phyloP scores from a whole-genome alignment of 1,140 invertebrate species.

The Holcopasites calliopsidis region DNA sequence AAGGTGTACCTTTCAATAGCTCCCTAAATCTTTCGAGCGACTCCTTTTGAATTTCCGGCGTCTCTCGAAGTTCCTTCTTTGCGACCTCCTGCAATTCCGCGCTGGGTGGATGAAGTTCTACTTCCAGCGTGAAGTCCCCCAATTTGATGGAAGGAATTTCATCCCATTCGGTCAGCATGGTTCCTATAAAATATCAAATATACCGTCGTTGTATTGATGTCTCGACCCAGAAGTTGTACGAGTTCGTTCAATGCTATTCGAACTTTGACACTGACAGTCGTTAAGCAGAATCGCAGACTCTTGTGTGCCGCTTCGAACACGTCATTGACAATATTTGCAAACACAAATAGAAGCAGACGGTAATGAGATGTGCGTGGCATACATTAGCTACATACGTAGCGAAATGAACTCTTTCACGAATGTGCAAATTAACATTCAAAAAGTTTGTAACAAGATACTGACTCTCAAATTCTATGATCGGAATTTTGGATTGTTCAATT shows the following conservation, averaged over 20 bases:
- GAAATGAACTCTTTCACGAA: too few species aligned
- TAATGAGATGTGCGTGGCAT: too few species aligned
- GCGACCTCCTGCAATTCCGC: constrained; percentile 86
- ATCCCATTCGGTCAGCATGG: constrained; percentile 85
- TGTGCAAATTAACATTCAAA: too few species aligned
- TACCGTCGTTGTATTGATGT: neutral
- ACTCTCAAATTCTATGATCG: neutral
- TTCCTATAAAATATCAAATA: constrained; percentile 76
- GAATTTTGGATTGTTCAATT: neutral
- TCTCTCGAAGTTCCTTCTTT: constrained; percentile 85
- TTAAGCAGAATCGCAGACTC: neutral
- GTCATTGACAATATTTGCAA: neutral
- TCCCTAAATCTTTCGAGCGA: constrained; percentile 83
- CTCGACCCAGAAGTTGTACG: too few species aligned
- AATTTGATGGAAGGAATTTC: constrained; percentile 84
- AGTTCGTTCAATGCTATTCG: too few species aligned
- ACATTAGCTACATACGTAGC: neutral
- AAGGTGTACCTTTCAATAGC: constrained; percentile 83
- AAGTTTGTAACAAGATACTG: too few species aligned
- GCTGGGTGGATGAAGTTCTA: constrained; percentile 84
- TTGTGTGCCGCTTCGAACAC: neutral
- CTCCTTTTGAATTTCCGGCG: constrained; percentile 83
- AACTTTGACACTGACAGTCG: neutral
- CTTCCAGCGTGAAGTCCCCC: constrained; percentile 84
- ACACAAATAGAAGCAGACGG: neutral